phyloP scores from a whole-genome alignment of 2,888 invertebrate genomes.

The Bruchidius siliquastri region DNA sequence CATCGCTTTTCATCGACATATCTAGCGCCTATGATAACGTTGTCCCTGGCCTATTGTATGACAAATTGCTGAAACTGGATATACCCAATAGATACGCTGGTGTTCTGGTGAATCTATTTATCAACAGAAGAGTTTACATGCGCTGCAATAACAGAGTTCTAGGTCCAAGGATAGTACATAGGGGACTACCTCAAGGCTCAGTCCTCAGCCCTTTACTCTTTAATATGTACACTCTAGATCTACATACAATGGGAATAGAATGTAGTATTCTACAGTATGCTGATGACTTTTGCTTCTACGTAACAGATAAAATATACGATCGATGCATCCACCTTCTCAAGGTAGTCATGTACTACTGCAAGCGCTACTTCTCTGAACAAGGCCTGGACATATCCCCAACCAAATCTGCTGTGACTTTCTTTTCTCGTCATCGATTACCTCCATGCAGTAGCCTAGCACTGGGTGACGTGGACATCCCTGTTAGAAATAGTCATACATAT shows the following conservation, averaged over 20 bases:
- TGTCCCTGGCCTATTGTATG: background rate
- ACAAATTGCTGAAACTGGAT: background rate
- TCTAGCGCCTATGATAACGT: too few relatives aligned
- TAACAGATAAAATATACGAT: background rate
- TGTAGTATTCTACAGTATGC: background rate
- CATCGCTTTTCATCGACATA: too few relatives aligned
- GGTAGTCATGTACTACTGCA: too few relatives aligned
- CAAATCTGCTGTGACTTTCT: too few relatives aligned
- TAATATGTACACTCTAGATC: constrained; percentile 1
- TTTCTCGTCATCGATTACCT: too few relatives aligned
- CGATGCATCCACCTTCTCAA: background rate
- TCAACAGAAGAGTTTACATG: background rate
- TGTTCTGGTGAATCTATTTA: background rate
- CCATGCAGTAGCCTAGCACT: too few relatives aligned
- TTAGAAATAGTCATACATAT: constrained; percentile 1
- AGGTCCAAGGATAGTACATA: constrained; percentile 1
- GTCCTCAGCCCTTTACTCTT: constrained; percentile 2
- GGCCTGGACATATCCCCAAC: too few relatives aligned
- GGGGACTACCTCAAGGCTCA: background rate
- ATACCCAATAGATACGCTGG: background rate
- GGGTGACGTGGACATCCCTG: background rate
- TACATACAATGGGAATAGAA: background rate
- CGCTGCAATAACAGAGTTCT: background rate
- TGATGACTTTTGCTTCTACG: constrained; percentile 4
- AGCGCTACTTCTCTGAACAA: too few relatives aligned